Evolutionary conservation across 2,113 vertebrate genomes (phyloP), one percentile per base, ranked within the genome.

Genomic region (Ailuropoda melanoleuca): DNA sequence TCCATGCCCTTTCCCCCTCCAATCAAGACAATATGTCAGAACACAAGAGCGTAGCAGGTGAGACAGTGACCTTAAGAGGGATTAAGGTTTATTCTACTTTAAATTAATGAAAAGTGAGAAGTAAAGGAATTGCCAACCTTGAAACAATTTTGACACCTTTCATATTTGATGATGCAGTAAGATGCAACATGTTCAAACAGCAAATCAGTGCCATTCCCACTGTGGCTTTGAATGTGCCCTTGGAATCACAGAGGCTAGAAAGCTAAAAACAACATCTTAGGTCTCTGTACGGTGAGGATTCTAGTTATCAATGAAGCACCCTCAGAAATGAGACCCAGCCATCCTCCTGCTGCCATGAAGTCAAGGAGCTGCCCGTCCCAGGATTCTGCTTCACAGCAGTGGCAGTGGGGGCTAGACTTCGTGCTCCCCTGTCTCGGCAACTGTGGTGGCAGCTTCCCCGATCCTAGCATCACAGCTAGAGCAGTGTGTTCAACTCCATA

Each of bases 31-130:
- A 21, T 15, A 37, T 2, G 26, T 55, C 62, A 89, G 39, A 81
- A 56, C 13, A 4, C 8, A 43, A 62, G 48, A 55, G 12, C 48
- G 24, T n/a, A 58, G 13, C 5, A 6, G 56, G 50, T 60, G 12
- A 77, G 60, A 21, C 11, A 66, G 37, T 1, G 18, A 48, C 72
- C 48, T 58, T 58, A 1, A 90, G 62, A 86, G 17, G 14, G 11
- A 62, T 13, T 13, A 75, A 50, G 37, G 3, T 68, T 77, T 66
- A 83, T 55, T 83, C 80, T 62, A 77, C 39, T 70, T 94, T 87
- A 75, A 93, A 64, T 62, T 94, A 89, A 90, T 53, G 50, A 26
- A 72, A 94, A 90, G 62, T 12, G 23, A 91, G 23, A 92, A 90
- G 39, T 66, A 82, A 84, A 50, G 50, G 60, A 74, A 70, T 18